phyloP scores from a whole-genome alignment of 2,888 invertebrate genomes.

The Quadroppia sp. region DNA sequence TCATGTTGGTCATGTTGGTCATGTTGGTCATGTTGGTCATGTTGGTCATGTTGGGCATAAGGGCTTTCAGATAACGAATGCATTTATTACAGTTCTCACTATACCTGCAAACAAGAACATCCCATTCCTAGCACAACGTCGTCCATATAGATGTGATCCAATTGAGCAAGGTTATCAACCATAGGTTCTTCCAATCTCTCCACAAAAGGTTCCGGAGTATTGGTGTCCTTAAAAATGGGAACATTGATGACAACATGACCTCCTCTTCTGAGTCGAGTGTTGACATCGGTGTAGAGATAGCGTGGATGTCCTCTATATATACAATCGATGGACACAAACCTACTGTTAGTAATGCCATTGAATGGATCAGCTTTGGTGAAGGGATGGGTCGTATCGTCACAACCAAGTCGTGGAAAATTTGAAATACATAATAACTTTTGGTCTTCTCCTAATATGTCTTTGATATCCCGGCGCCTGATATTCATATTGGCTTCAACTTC shows the following conservation, averaged over 20 bases:
- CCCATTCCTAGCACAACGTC: constrained; percentile 99
- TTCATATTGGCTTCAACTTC: constrained; percentile 98
- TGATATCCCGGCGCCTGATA: constrained; percentile 71
- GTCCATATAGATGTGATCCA: constrained; percentile 95
- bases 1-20: no score
- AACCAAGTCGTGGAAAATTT: constrained; percentile 83
- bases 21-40: no score
- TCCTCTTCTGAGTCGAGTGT: constrained; percentile 83
- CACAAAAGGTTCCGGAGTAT: constrained; percentile 74
- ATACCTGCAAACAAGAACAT: constrained; percentile 92
- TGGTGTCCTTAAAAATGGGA: constrained; percentile 84
- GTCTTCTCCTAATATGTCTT: constrained; percentile 65
- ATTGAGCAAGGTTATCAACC: constrained; percentile 65
- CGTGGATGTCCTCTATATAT: constrained; percentile 90
- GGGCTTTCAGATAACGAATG: no score
- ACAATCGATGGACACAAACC: constrained; percentile 83
- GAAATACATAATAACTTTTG: constrained; percentile 86
- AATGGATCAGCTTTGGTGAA: constrained; percentile 64
- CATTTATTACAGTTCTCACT: no score
- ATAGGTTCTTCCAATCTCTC: constrained; percentile 62
- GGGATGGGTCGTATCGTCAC: no score
- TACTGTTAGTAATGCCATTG: constrained; percentile 68
- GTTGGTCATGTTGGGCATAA: no score
- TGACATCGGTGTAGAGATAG: constrained; percentile 79
- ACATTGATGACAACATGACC: constrained; percentile 95